Evolutionary conservation across 2,888 invertebrate species (phyloP).

Genomic region (Erynnis tages): DNA sequence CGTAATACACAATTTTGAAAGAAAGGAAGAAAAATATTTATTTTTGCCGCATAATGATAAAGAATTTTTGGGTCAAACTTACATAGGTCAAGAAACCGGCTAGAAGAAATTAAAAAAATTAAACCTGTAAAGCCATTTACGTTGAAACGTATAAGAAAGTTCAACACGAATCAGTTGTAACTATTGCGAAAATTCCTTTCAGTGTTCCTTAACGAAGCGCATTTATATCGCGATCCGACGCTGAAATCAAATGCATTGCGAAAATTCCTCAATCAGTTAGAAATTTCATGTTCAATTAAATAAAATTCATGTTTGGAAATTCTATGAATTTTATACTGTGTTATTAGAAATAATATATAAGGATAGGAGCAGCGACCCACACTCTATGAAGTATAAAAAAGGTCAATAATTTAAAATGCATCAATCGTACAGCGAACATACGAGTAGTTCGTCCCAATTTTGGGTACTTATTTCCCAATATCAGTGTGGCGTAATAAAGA

Average conservation of each 20-base stretch:
- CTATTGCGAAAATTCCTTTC: conserved; percentile 12
- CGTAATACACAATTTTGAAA: too few relatives aligned
- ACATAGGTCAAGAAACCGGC: too few relatives aligned
- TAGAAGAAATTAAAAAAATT: background rate
- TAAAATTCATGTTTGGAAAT: background rate
- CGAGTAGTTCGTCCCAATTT: too few relatives aligned
- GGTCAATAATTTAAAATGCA: too few relatives aligned
- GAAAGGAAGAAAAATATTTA: too few relatives aligned
- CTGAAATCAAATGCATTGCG: conserved; percentile 14
- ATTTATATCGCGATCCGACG: conserved; percentile 7
- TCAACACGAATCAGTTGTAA: background rate
- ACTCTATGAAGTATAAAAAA: too few relatives aligned
- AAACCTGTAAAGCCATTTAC: background rate
- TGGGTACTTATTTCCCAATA: too few relatives aligned
- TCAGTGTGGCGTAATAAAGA: too few relatives aligned
- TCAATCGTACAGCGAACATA: too few relatives aligned
- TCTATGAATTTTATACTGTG: background rate
- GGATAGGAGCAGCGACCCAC: too few relatives aligned
- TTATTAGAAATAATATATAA: background rate
- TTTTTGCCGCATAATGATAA: too few relatives aligned
- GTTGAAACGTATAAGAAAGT: background rate
- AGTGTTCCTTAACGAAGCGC: conserved; percentile 9
- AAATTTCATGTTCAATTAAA: conserved; percentile 2
- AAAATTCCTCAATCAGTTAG: conserved; percentile 6
- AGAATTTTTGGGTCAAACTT: too few relatives aligned